Evolutionary conservation across 2,113 vertebrate species (phyloP).

Genomic region (Hemiscyllium ocellatum): DNA sequence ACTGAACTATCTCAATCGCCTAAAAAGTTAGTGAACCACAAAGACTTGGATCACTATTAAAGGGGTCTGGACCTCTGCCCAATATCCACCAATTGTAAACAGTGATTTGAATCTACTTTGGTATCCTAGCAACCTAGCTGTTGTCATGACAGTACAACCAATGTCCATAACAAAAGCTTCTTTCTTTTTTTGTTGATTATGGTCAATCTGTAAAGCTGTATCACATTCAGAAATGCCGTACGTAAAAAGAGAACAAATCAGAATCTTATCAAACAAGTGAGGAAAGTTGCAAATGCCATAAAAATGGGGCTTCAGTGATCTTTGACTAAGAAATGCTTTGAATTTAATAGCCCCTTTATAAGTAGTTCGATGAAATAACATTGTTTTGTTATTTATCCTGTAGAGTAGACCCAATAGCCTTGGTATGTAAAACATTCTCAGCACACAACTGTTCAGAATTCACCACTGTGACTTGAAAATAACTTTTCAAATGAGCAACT

Average conservation of each 20-base stretch:
- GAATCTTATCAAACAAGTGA: background rate
- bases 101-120: background rate
- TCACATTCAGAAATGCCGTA: background rate
- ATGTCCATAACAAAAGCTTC: slow-evolving; percentile 5
- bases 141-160: background rate
- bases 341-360: background rate
- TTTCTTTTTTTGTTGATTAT: background rate
- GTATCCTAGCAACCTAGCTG: background rate
- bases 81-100: background rate
- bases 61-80: background rate
- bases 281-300: background rate
- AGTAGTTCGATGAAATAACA: background rate
- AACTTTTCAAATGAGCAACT: background rate
- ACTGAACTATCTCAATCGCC: background rate
- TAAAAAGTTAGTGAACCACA: background rate
- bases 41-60: background rate
- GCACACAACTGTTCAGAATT: background rate
- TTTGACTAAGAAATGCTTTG: background rate
- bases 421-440: background rate
- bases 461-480: background rate
- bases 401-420: background rate
- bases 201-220: background rate
- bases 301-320: background rate
- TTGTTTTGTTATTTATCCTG: background rate
- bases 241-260: background rate